Conservation (phyloP, 2,113 vertebrate genomes). For the Dicerorhinus sumatrensis region DNA sequence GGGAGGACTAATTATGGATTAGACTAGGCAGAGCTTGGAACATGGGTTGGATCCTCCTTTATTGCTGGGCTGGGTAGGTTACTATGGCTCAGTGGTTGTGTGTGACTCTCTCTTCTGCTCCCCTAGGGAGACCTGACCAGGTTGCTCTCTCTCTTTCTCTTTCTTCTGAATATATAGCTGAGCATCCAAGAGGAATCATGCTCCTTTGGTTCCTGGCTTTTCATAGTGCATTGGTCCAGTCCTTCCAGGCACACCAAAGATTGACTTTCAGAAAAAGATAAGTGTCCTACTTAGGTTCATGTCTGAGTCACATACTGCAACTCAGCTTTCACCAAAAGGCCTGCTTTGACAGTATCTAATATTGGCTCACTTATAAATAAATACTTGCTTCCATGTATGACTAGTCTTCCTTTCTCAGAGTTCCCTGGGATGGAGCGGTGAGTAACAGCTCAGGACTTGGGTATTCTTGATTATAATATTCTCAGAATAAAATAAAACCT, state of each 20-base stretch:
- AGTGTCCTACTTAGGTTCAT: neutral
- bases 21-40: neutral
- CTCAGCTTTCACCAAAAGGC: neutral
- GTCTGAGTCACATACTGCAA: neutral
- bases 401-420: neutral
- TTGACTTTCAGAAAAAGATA: neutral
- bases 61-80: neutral
- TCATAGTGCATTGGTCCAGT: neutral
- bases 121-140: neutral
- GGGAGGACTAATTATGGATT: neutral
- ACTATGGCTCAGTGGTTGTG: neutral
- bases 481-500: conserved; percentile 9
- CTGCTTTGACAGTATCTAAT: neutral
- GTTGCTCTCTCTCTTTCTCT: neutral
- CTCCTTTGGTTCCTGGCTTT: neutral
- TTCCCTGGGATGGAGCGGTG: neutral
- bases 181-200: neutral
- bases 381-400: neutral
- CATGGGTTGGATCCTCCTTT: neutral
- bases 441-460: neutral
- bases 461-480: neutral
- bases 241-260: neutral
- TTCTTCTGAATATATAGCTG: neutral
- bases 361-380: neutral
- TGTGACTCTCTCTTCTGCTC: neutral